Evolutionary conservation across 2,113 vertebrate species (phyloP).

Genomic region (Daphoenositta chrysoptera): DNA sequence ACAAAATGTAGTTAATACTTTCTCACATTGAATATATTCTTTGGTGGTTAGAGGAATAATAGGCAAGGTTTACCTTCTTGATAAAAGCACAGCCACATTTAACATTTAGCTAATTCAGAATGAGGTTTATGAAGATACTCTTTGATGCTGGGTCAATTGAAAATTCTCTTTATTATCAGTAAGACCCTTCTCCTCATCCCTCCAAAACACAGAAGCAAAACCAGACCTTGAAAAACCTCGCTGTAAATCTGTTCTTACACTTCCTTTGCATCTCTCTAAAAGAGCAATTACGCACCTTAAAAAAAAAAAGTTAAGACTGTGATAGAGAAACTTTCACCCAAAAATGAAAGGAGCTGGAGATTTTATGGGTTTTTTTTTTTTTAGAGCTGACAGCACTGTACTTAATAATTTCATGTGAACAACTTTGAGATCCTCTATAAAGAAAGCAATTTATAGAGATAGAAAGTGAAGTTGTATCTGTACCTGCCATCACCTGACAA

Average conservation of each 20-base stretch:
- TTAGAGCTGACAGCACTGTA: not conserved
- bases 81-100: not conserved
- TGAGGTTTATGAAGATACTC: not conserved
- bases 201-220: not conserved
- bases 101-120: not conserved
- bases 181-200: not conserved
- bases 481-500: not conserved
- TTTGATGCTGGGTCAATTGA: not conserved
- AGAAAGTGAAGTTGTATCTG: not conserved
- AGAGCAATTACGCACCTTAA: rapidly evolving
- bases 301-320: not conserved
- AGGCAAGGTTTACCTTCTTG: not conserved
- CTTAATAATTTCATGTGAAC: not conserved
- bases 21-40: not conserved
- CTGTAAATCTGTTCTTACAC: not conserved
- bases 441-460: not conserved
- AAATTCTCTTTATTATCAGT: not conserved
- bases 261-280: not conserved
- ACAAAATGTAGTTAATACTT: not conserved
- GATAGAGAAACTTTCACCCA: not conserved
- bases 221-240: not conserved
- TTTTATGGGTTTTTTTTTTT: not conserved
- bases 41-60: not conserved
- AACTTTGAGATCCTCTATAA: not conserved
- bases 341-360: not conserved